phyloP scores from a whole-genome alignment of 2,888 invertebrate species.

The Ormyrus thymus region DNA sequence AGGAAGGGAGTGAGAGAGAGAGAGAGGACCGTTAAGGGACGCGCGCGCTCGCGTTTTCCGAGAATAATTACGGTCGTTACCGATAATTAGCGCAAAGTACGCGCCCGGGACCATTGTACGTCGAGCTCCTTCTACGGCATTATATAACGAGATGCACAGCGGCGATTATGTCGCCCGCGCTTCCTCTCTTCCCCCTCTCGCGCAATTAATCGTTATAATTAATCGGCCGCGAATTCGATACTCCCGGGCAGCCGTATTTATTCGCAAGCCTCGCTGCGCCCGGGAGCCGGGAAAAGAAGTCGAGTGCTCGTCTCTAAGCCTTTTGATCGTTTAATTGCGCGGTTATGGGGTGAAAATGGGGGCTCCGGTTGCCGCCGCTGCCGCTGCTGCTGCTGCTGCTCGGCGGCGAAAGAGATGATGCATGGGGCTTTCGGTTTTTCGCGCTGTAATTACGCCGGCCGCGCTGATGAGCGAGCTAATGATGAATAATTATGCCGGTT shows the following conservation, averaged over 20 bases:
- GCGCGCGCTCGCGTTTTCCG: conserved; percentile 55
- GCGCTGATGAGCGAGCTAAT: background rate
- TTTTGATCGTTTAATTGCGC: conserved; percentile 37
- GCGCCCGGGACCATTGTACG: conserved; percentile 58
- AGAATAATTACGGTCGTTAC: conserved; percentile 70
- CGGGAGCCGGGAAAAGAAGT: too few relatives aligned
- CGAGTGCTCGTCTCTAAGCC: background rate
- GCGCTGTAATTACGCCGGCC: background rate
- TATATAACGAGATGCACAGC: too few relatives aligned
- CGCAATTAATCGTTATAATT: conserved; percentile 48
- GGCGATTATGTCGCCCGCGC: background rate
- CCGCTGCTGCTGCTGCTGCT: too few relatives aligned
- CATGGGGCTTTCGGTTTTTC: conserved; percentile 6
- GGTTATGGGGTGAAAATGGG: background rate
- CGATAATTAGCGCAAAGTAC: conserved; percentile 69
- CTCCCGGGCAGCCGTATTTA: background rate
- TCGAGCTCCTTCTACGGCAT: background rate
- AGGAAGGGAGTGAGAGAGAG: background rate
- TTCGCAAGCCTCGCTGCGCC: background rate
- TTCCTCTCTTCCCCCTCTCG: background rate
- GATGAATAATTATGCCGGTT: background rate
- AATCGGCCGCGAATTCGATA: conserved; percentile 35
- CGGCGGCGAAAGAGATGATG: conserved; percentile 3
- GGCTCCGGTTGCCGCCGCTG: too few relatives aligned
- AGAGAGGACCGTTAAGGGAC: conserved; percentile 37